A percentile compares a stretch with the other conserved stretches of the same genome.
phyloP scores from a whole-genome alignment of 2,113 vertebrate species.

The Rhinolophus ferrumequinum region DNA sequence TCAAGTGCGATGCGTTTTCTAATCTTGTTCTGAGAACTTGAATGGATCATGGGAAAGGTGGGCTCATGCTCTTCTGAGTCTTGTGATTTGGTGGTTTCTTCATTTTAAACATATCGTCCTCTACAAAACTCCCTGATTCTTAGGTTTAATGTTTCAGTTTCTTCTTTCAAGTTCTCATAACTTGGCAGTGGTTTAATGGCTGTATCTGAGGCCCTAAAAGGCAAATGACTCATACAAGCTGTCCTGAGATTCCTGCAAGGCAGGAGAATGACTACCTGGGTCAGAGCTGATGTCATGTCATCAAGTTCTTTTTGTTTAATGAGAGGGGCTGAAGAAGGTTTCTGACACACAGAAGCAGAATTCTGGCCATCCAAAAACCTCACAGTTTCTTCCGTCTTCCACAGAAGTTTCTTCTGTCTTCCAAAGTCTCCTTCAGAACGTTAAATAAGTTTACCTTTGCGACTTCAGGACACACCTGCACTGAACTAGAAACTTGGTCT shows the following conservation, averaged over 20 bases:
- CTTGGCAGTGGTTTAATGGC: slow-evolving; percentile 84
- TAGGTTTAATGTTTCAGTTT: slow-evolving; percentile 87
- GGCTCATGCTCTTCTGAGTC: background rate
- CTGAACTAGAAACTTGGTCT: slow-evolving; percentile 27
- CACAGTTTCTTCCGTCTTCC: slow-evolving; percentile 93
- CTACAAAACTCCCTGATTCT: slow-evolving; percentile 92
- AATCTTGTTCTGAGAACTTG: background rate
- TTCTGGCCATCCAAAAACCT: slow-evolving; percentile 89
- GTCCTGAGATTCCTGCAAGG: slow-evolving; percentile 6
- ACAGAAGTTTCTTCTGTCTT: slow-evolving; percentile 91
- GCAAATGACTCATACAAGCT: slow-evolving; percentile 79
- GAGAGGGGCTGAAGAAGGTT: slow-evolving; percentile 60
- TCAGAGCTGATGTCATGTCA: slow-evolving; percentile 85
- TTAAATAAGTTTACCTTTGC: slow-evolving; percentile 86
- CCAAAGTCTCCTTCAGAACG: slow-evolving; percentile 85
- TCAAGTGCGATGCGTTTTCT: background rate
- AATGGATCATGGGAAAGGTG: background rate
- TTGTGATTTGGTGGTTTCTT: slow-evolving; percentile 76
- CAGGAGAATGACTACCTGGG: slow-evolving; percentile 35
- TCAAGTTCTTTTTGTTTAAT: slow-evolving; percentile 80
- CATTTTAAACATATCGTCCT: slow-evolving; percentile 86
- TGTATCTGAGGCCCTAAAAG: slow-evolving; percentile 71
- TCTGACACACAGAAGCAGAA: slow-evolving; percentile 54
- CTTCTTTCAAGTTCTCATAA: slow-evolving; percentile 87
- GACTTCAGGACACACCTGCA: slow-evolving; percentile 42